phyloP scores from a whole-genome alignment of 2,888 invertebrate species.

The Dicranocentrus wangi region DNA sequence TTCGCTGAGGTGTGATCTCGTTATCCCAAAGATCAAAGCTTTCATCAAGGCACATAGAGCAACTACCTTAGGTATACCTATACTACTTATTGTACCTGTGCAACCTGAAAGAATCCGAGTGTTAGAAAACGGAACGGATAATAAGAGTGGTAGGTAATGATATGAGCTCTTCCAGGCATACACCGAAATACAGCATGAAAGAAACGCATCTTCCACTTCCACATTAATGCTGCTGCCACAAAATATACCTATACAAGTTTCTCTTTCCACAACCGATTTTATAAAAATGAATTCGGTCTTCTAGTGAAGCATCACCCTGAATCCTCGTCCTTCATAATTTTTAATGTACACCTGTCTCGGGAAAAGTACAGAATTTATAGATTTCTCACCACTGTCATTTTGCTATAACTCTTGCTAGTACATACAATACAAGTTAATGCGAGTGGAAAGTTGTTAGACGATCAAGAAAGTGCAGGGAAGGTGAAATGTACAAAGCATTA shows the following conservation, averaged over 20 bases:
- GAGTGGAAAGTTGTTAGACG: not conserved
- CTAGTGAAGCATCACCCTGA: not conserved
- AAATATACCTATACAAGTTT: not conserved
- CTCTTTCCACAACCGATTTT: not conserved
- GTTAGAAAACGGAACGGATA: not conserved
- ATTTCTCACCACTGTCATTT: conserved; percentile 13
- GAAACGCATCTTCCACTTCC: not conserved
- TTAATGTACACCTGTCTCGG: conserved; percentile 32
- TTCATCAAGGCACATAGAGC: not conserved
- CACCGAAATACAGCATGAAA: not conserved
- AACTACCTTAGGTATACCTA: not conserved
- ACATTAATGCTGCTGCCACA: not conserved
- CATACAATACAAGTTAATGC: not conserved
- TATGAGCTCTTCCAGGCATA: conserved; percentile 23
- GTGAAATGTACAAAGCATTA: conserved; percentile 7
- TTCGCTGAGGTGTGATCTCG: conserved; percentile 47
- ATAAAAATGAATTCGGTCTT: not conserved
- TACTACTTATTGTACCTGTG: not conserved
- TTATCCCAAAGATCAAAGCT: conserved; percentile 44
- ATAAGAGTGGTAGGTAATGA: not conserved
- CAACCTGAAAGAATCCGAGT: not conserved
- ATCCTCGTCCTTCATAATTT: conserved; percentile 7
- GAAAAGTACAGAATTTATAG: conserved; percentile 30
- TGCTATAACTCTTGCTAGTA: not conserved
- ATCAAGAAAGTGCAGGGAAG: not conserved